Base-by-base conservation (phyloP, 1,140 invertebrate genomes). In the Coenobita brevimanus region DNA sequence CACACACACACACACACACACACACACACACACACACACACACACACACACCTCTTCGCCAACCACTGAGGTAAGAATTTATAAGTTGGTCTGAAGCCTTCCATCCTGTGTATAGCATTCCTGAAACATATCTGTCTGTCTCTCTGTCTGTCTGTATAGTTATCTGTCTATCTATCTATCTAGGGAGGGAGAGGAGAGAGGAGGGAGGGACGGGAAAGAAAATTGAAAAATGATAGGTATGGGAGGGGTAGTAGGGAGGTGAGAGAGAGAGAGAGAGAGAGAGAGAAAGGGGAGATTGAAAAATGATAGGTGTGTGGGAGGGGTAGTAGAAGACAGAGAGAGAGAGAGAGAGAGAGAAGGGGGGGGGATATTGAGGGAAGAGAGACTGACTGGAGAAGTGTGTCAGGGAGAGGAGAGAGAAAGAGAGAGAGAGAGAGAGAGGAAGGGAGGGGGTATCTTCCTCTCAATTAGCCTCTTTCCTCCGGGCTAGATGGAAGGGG, bases 11-110 rank as follows among this genome's bases (percentile, higher is more conserved):
- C 17, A 4, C 21, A 67, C 62, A 67, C 62, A 24, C 62, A 67
- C 62, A 67, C 62, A 33, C 30, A 67, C 62, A 67, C 62, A 67
- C 62, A 67, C 62, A 67, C 62, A 67, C 62, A 67, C 62, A 67
- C 62, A 67, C n/a, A 67, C 62, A 67, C n/a, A 67, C 62, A 67
- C n/a, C n/a, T n/a, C n/a, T n/a, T n/a, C n/a, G n/a, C n/a, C n/a
- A n/a, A n/a, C n/a, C n/a, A n/a, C n/a, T n/a, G n/a, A n/a, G n/a
- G n/a, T n/a, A n/a, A n/a, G n/a, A n/a, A n/a, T n/a, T n/a, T n/a
- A n/a, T n/a, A n/a, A n/a, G n/a, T n/a, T n/a, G n/a, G n/a, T n/a
- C n/a, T n/a, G n/a, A n/a, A n/a, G n/a, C n/a, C 30, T 13, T 69
- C 10, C 30, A 69, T 30, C 10, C 8, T 69, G 36, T 38, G 36